phyloP scores from a whole-genome alignment of 2,888 invertebrate species.

The Hyposoter didymator region DNA sequence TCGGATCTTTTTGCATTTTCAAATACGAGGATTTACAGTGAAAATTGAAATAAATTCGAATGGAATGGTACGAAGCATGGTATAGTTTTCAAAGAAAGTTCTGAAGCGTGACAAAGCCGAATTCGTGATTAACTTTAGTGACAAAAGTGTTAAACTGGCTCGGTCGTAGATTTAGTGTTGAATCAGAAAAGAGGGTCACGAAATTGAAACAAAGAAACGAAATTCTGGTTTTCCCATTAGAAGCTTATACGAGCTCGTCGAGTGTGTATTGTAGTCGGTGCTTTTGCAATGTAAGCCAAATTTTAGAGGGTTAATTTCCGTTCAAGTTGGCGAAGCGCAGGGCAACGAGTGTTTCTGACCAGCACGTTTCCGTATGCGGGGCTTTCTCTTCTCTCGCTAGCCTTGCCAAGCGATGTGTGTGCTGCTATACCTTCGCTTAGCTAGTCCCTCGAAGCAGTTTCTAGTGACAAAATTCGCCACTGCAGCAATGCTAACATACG shows the following conservation, averaged over 20 bases:
- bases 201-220: constrained; percentile 1
- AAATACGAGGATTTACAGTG: background rate
- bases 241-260: constrained; percentile 32
- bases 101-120: background rate
- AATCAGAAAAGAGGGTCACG: constrained; percentile 6
- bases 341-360: constrained; percentile 66
- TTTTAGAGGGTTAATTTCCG: constrained; percentile 67
- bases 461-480: constrained; percentile 47
- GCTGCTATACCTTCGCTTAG: constrained; percentile 12
- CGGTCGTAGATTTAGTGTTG: background rate
- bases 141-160: background rate
- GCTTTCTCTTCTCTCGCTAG: background rate
- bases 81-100: background rate
- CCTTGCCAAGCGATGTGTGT: constrained; percentile 49
- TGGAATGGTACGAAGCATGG: background rate
- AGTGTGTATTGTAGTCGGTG: constrained; percentile 25
- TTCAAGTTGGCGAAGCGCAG: constrained; percentile 62
- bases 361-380: constrained; percentile 58
- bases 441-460: constrained; percentile 20
- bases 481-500: constrained; percentile 40
- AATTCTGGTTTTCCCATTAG: constrained; percentile 30
- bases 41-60: background rate
- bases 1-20: background rate
- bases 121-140: background rate
- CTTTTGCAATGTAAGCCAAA: constrained; percentile 58